Evolutionary conservation across 2,113 vertebrate species (phyloP), one percentile per base, ranked within the genome.

Genomic region (Leucopsar rothschildi): DNA sequence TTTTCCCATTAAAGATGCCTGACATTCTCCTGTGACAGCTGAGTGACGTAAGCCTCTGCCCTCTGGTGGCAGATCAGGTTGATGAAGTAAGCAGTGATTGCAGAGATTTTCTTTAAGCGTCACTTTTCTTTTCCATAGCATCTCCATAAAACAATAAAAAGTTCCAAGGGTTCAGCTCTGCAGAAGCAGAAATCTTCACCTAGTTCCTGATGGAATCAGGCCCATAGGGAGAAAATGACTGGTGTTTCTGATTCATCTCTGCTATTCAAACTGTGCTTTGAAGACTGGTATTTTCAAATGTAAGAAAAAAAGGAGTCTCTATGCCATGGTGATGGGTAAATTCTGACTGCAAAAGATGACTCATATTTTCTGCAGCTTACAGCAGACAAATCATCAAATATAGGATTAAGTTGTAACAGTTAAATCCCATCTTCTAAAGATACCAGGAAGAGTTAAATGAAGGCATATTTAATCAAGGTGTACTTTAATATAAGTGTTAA

Each of bases 1-100:
- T 85, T 82, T 80, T 50, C 29, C 42, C n/a, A 35, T 79, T 76
- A 57, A 75, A 80, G 39, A 77, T 59, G 64, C 49, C 50, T 93
- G 88, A 64, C 64, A 79, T 52, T 71, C 68, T 95, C n/a, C 14
- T 53, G 50, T 57, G 89, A 88, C 68, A 82, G 22, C 35, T 69
- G 88, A 96, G 91, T 90, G 92, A 92, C 80, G 52, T 49, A 66
- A 87, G 52, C 73, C 72, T 88, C 91, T 94, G 95, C 94, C 90
- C 85, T 93, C 94, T 96, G 91, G 92, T 96, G 91, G 94, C 80
- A 94, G 85, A 88, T 84, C 50, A 65, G 16, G n/a, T 8, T 93
- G 76, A 59, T 79, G 60, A 87, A 93, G 50, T 52, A 68, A 78
- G 12, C n/a, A 56, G 56, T 0, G 3, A 66, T 61, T 63, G 20